Evolutionary conservation across 2,888 invertebrate species (phyloP), one percentile per base, ranked within the genome.

Genomic region (Deilephila porcellus): DNA sequence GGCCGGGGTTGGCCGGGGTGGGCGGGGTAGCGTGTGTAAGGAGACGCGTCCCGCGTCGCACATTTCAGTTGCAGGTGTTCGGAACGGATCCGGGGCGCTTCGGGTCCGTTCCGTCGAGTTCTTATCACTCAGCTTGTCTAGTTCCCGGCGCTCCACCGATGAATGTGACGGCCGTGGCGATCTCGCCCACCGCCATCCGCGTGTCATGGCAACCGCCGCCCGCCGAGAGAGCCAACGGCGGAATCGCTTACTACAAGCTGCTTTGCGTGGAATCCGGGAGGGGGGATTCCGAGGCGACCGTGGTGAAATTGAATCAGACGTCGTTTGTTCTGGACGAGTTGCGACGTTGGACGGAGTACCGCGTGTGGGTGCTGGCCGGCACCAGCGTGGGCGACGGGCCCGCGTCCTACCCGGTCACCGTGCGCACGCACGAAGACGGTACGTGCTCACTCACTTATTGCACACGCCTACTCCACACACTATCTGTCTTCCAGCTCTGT

Each of bases 391-490:
- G 99, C 88, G 98, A 99, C 94, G 99, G 99, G 78, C 99, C 98
- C 79, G 96, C 97, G 86, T 98, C 98, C 83, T 97, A 97, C 93
- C 98, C 98, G 79, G 97, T 99, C 95, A 96, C 97, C 87, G 97
- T 98, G 86, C 97, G 97, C 95, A 99, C 99, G 82, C 98, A 98
- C 91, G 99, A 99, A 97, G 99, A 99, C 97, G 99, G 99, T 99
- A 99, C 97, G 99, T 97, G 90, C 91, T 91, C 73, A 77, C 72
- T 75, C 80, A 72, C 29, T 72, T 79, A 79, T 74, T 77, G 71
- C 74, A 77, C 77, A 73, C 72, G 11, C 6, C 8, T 37, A 37
- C 45, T 45, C 59, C 62, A 71, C n/a, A 72, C 45, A 76, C 77
- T 73, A 72, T 56, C 29, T 56, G 73, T 17, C 67, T 62, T 37